Percentiles rank a stretch among this genome's conserved stretches.
Conservation (phyloP, 2,113 vertebrate species). For the Sturnira hondurensis region DNA sequence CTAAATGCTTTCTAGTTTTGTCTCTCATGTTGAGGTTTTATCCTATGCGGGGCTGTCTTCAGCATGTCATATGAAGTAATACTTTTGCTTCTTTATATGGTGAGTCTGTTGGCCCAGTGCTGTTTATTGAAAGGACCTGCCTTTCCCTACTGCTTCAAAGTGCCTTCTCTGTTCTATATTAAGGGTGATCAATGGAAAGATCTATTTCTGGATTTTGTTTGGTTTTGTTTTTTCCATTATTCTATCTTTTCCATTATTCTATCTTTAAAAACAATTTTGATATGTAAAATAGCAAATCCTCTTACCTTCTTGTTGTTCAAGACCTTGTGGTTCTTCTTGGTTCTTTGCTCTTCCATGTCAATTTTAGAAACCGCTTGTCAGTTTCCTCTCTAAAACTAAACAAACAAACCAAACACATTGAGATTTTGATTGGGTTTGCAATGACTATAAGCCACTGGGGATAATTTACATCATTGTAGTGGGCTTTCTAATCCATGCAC, state of each 20-base stretch:
- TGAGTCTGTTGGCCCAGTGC: neutral
- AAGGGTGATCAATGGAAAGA: neutral
- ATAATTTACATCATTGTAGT: neutral
- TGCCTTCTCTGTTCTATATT: neutral
- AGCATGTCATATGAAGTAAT: neutral
- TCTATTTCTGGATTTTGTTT: neutral
- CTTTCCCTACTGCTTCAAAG: neutral
- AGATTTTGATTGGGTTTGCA: neutral
- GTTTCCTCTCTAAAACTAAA: neutral
- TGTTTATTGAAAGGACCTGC: neutral
- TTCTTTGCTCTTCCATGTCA: neutral
- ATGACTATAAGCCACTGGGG: neutral
- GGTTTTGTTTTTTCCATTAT: neutral
- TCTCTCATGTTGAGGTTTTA: neutral
- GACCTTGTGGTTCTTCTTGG: neutral
- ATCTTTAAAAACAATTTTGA: neutral
- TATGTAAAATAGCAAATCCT: neutral
- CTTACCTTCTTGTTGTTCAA: neutral
- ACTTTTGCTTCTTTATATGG: neutral
- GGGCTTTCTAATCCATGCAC: neutral
- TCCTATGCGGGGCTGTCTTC: neutral
- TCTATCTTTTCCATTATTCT: neutral
- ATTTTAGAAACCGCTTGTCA: slow-evolving; percentile 1
- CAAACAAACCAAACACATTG: neutral
- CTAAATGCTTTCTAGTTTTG: neutral